Percentiles rank a stretch among this genome's conserved stretches.
phyloP scores from a whole-genome alignment of 2,888 invertebrate genomes.

The Lapara coniferarum region DNA sequence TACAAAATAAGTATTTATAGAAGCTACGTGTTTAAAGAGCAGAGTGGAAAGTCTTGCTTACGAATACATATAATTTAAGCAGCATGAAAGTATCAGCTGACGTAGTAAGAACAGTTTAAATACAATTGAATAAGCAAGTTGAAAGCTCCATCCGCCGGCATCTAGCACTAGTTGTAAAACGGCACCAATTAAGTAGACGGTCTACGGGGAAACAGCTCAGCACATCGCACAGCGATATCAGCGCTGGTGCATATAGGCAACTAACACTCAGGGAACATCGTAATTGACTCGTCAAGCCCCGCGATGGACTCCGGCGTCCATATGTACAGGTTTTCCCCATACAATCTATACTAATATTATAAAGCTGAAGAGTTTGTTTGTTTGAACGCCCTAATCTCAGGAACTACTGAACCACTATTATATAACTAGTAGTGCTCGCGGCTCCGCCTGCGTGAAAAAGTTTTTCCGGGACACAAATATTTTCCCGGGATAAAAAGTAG shows the following conservation, averaged over 20 bases:
- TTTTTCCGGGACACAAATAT: too few species aligned
- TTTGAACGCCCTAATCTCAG: too few species aligned
- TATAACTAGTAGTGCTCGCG: too few species aligned
- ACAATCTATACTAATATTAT: too few species aligned
- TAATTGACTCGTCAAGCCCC: too few species aligned
- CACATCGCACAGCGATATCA: constrained; percentile 36
- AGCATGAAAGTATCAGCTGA: constrained; percentile 37
- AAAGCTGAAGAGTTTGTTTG: too few species aligned
- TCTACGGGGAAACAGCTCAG: constrained; percentile 53
- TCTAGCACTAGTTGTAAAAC: constrained; percentile 56
- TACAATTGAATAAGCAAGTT: constrained; percentile 48
- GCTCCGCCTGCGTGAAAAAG: too few species aligned
- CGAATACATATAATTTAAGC: constrained; percentile 5
- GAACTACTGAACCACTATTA: too few species aligned
- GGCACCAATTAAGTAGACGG: constrained; percentile 58
- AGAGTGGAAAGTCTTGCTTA: neutral
- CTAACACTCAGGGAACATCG: constrained; percentile 36
- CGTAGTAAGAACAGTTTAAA: constrained; percentile 25
- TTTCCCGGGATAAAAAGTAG: too few species aligned
- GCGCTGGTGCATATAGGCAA: constrained; percentile 33
- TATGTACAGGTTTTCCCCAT: too few species aligned
- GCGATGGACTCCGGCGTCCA: too few species aligned
- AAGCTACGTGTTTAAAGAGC: neutral
- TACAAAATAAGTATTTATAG: neutral
- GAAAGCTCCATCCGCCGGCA: constrained; percentile 51